Evolutionary conservation across 2,888 invertebrate genomes (phyloP), one percentile per base, ranked within the genome.

Genomic region (Drosophila neotestacea): DNA sequence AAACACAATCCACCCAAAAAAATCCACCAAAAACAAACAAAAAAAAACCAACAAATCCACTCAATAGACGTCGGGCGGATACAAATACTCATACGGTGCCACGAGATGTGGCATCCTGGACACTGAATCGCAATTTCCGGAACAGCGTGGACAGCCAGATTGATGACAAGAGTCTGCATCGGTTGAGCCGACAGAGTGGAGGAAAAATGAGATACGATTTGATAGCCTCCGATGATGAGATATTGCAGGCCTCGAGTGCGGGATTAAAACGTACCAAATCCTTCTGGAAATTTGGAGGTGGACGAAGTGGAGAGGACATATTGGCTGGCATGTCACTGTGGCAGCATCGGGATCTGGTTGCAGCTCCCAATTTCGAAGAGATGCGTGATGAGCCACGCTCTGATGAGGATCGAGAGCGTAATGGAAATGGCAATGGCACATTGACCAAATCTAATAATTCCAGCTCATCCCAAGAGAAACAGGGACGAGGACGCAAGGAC

Each of bases 271-370:
- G 97, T 50, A 97, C 96, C 0, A 97, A 97, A 91, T 96, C 96
- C 0, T 96, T 97, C 90, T 97, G 97, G 97, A 95, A 96, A 87
- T 97, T 97, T 85, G 95, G 96, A 27, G 86, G 88, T 7, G 91
- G 91, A 13, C 90, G 91, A n/a, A 94, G 95, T 4, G 95, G 95
- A 2, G 95, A 95, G 61, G 96, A 97, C 70, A 96, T 97, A 55
- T 93, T 97, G 85, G 96, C 96, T 86, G 97, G 97, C 0, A 97
- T 97, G 97, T 95, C 96, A 0, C 93, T 97, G 59, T 97, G 97
- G 97, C 95, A 96, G 88, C 97, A 97, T 90, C 94, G 97, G 38
- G 97, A 97, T 80, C 94, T 97, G 70, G 96, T 97, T 0, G 96
- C 91, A 0, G 83, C 92, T 0, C 90, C 91, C 13, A 90, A 91